Evolutionary conservation across 2,888 invertebrate species (phyloP).

Genomic region (Meta bourneti): DNA sequence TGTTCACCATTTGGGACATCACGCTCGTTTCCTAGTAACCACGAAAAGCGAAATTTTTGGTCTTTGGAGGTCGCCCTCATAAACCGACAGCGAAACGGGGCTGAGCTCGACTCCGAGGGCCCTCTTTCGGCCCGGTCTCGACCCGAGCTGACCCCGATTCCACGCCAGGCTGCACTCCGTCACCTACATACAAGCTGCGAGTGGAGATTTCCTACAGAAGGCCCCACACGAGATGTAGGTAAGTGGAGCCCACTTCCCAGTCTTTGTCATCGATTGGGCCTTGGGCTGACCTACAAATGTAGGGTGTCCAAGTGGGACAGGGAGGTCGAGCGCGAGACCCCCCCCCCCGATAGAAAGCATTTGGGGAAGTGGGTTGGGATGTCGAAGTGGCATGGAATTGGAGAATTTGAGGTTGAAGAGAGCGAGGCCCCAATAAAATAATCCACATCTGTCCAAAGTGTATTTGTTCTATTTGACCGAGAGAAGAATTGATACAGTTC

Average conservation of each 20-base stretch:
- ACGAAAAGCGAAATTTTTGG: not conserved
- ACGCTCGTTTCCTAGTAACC: not conserved
- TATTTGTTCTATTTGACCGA: constrained; percentile 1
- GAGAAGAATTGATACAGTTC: not conserved
- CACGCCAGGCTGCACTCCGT: constrained; percentile 50
- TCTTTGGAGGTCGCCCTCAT: constrained; percentile 27
- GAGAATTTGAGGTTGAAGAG: not conserved
- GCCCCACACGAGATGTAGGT: constrained; percentile 9
- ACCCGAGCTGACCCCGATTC: constrained; percentile 67
- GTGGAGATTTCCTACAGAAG: not conserved
- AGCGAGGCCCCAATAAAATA: not conserved
- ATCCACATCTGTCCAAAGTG: not conserved
- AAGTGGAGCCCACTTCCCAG: constrained; percentile 3
- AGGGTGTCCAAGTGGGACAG: not conserved
- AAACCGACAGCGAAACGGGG: constrained; percentile 37
- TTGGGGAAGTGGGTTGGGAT: too few relatives aligned
- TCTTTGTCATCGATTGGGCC: constrained; percentile 41
- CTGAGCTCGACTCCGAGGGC: constrained; percentile 33
- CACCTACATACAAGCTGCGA: constrained; percentile 42
- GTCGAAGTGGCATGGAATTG: not conserved
- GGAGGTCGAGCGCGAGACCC: not conserved
- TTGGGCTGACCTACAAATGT: constrained; percentile 32
- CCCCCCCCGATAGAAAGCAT: not conserved
- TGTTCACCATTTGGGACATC: not conserved
- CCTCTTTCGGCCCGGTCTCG: constrained; percentile 60